These are phyloP conservation scores for Momotus momota DNA, from an alignment of 2,797 vertebrate genomes.

Conservation along the genomic window DNA sequence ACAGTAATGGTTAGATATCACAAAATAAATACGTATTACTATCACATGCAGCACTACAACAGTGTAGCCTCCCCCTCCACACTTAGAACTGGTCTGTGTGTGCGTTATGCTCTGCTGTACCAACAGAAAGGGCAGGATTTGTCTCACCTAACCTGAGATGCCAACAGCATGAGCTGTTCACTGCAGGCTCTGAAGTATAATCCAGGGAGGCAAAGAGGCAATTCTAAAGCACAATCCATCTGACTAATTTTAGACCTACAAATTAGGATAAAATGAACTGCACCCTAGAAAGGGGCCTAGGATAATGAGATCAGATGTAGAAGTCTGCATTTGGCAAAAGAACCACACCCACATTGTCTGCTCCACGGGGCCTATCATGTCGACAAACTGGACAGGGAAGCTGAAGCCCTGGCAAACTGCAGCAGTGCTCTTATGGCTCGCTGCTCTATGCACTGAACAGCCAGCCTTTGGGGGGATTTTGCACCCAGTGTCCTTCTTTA, in stretches of 20 bases:
- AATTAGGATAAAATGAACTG: background rate
- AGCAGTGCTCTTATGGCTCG: background rate
- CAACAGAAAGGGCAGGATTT: background rate
- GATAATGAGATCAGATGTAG: background rate
- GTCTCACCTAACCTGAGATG: background rate
- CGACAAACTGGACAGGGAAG: background rate
- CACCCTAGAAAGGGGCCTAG: background rate
- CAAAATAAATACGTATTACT: background rate
- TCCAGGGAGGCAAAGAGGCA: background rate
- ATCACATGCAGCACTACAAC: background rate
- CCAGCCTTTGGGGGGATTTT: background rate
- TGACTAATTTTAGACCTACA: background rate
- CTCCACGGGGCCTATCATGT: fast-evolving
- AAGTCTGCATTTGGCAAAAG: background rate
- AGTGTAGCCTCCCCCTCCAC: background rate
- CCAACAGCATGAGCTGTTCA: background rate
- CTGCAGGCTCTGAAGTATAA: background rate
- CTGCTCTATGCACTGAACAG: background rate
- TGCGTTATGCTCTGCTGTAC: background rate
- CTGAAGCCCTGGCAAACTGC: background rate
- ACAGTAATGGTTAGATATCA: background rate
- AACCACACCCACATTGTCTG: background rate
- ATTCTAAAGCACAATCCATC: background rate
- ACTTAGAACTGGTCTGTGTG: background rate
- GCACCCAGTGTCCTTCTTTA: too few species aligned